Base-by-base conservation (phyloP, 2,113 vertebrate species). In the Tragulus kanchil region DNA sequence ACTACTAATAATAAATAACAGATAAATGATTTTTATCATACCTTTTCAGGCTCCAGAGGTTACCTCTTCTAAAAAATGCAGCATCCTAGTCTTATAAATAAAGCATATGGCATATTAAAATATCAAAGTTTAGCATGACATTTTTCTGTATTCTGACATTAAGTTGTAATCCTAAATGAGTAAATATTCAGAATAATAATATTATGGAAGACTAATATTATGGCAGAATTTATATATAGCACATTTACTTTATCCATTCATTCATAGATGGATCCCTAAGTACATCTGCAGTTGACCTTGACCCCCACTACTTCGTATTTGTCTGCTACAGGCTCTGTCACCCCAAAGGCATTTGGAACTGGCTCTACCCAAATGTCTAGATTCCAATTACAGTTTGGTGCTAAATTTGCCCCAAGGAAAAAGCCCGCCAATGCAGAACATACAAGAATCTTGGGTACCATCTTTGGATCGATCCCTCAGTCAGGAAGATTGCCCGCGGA, bases 401-500 rank as follows among this genome's bases (percentile, higher is more conserved):
- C n/a, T n/a, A n/a, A n/a, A n/a, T n/a, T n/a, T n/a, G n/a, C n/a
- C n/a, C n/a, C n/a, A 73, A 25, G 13, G 36, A 45, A 73, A 13
- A 23, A 0, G 0, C 36, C 69, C 45, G 11, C 45, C 36, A 73
- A 1, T 0, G 21, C 42, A 21, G 8, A 21, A 73, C 2, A 73
- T 45, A 25, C 31, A 45, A 73, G 69, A 73, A 42, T 7, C 36
- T 45, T 0, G 5, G 1, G 11, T 73, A n/a, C n/a, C n/a, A n/a
- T n/a, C n/a, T n/a, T n/a, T n/a, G n/a, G n/a, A n/a, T 73, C 0
- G 1, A 45, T 13, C 69, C 36, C 36, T 3, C 19, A 2, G 36
- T 42, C 21, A 25, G 69, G 11, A 73, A 73, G 69, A 73, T 25
- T 11, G 10, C 69, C 11, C 45, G 36, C 10, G 13, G 21, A 73